Evolutionary conservation across 2,888 invertebrate genomes (phyloP).

Genomic region (Cordilura impudica): DNA sequence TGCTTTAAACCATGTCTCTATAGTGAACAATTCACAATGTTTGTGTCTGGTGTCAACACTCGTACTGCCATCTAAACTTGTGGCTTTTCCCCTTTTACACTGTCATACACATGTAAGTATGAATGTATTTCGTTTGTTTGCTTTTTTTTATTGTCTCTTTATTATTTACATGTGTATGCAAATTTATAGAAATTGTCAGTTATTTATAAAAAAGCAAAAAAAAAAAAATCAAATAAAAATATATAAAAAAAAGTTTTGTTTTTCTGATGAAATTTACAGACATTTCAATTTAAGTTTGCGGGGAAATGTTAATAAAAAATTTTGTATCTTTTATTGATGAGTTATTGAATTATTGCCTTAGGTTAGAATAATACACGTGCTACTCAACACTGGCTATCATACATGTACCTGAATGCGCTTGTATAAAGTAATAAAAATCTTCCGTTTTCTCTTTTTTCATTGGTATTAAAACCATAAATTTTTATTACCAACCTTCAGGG

Average conservation of each 20-base stretch:
- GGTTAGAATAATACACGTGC: not conserved
- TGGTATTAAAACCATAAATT: too few species aligned
- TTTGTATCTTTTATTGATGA: not conserved
- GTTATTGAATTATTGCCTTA: not conserved
- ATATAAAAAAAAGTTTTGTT: too few species aligned
- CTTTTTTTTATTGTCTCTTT: not conserved
- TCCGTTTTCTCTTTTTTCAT: too few species aligned
- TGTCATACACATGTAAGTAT: conserved; percentile 39
- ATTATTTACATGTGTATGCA: conserved; percentile 42
- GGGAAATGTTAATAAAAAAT: not conserved
- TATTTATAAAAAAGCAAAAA: conserved; percentile 24
- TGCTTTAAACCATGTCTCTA: conserved; percentile 45
- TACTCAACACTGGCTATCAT: too few species aligned
- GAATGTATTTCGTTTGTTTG: conserved; percentile 5
- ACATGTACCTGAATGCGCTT: too few species aligned
- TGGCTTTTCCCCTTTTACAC: conserved; percentile 58
- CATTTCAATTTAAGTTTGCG: too few species aligned
- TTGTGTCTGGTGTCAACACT: conserved; percentile 59
- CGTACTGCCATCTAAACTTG: conserved; percentile 56
- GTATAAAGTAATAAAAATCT: too few species aligned
- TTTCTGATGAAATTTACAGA: too few species aligned
- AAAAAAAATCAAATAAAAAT: too few species aligned
- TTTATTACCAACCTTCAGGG: too few species aligned
- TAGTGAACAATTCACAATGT: conserved; percentile 49
- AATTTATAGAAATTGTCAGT: conserved; percentile 42